phyloP scores from a whole-genome alignment of 1,140 invertebrate species.

The Diachasma alloeum region DNA sequence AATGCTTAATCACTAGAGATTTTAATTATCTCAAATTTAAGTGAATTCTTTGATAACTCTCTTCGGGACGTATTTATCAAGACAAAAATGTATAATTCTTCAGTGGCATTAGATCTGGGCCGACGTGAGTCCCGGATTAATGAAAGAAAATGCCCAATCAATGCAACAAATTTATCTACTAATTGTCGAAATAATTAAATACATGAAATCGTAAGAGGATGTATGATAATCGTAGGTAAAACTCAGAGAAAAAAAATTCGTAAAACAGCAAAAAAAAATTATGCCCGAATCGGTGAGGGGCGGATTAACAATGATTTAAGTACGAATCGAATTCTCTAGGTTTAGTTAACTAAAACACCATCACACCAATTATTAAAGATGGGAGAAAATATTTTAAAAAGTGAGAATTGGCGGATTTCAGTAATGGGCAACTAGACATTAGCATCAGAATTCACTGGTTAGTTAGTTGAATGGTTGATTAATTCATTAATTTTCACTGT shows the following conservation, averaged over 20 bases:
- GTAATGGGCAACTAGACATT: not conserved
- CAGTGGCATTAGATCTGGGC: constrained; percentile 1
- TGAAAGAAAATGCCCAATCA: not conserved
- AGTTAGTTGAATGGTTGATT: not conserved
- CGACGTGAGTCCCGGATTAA: not conserved
- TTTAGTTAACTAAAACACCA: not conserved
- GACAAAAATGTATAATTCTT: no score
- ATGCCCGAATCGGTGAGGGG: not conserved
- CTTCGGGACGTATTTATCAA: no score
- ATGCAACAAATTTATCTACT: not conserved
- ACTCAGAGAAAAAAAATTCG: not conserved
- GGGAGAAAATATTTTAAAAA: no score
- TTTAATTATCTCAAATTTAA: no score
- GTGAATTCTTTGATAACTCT: no score
- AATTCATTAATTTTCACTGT: not conserved
- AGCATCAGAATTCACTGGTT: not conserved
- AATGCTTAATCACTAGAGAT: no score
- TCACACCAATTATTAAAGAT: not conserved
- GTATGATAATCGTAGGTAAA: not conserved
- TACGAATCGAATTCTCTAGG: not conserved
- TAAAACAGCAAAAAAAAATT: not conserved
- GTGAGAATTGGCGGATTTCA: no score
- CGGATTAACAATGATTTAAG: not conserved
- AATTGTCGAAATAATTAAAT: not conserved
- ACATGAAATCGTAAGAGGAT: not conserved